phyloP scores from a whole-genome alignment of 2,797 vertebrate species.

The Acipenser oxyrinchus region DNA sequence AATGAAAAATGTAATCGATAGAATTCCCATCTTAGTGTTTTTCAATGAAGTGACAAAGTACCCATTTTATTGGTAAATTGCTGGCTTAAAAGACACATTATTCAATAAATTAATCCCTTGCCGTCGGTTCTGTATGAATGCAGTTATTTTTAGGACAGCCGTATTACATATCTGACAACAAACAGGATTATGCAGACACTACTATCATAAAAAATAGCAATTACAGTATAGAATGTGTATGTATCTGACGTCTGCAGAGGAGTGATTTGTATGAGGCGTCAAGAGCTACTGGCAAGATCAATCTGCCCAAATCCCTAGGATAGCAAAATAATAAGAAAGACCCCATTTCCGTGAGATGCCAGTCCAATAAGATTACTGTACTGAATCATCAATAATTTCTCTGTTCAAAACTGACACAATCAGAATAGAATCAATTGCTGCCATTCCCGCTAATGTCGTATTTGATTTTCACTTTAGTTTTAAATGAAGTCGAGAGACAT shows the following conservation, averaged over 20 bases:
- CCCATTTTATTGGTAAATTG: conserved; percentile 26
- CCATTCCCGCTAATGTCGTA: conserved; percentile 55
- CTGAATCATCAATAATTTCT: conserved; percentile 65
- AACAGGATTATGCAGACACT: conserved; percentile 47
- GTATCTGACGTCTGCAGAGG: conserved; percentile 63
- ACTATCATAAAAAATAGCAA: conserved; percentile 51
- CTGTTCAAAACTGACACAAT: conserved; percentile 61
- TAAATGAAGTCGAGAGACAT: conserved; percentile 52
- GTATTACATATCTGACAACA: conserved; percentile 50
- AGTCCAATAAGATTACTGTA: conserved; percentile 66
- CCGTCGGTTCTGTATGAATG: conserved; percentile 11
- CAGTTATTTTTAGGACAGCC: conserved; percentile 36
- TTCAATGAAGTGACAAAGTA: conserved; percentile 34
- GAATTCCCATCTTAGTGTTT: conserved; percentile 34
- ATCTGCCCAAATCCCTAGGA: conserved; percentile 63
- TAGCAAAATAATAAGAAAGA: conserved; percentile 69
- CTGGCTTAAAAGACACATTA: conserved; percentile 24
- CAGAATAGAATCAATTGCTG: conserved; percentile 63
- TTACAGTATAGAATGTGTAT: conserved; percentile 62
- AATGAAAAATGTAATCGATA: conserved; percentile 35
- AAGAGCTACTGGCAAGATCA: conserved; percentile 64
- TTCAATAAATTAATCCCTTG: conserved; percentile 19
- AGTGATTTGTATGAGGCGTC: conserved; percentile 69
- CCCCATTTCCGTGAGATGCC: conserved; percentile 61
- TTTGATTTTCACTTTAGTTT: conserved; percentile 57